Evolutionary conservation across 2,113 vertebrate genomes (phyloP).

Genomic region (Larimichthys crocea): DNA sequence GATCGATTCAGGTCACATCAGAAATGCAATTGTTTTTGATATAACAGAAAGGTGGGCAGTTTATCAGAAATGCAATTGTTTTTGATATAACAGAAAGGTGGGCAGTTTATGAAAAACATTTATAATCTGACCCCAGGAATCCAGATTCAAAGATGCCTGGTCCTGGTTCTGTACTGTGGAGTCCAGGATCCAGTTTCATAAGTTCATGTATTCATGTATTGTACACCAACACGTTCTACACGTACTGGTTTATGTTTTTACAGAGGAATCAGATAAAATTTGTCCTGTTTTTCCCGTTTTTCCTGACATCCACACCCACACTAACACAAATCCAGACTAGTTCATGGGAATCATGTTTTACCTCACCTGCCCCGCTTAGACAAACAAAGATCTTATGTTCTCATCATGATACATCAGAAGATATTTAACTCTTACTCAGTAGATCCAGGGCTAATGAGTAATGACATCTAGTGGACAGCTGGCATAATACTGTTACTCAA

Average conservation of each 20-base stretch:
- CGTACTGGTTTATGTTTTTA: neutral
- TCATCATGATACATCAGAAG: neutral
- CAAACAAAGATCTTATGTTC: neutral
- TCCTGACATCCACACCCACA: neutral
- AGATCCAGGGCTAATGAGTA: constrained; percentile 2
- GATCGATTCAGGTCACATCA: too few species aligned
- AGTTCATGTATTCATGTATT: too few species aligned
- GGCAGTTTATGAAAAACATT: neutral
- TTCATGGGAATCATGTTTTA: neutral
- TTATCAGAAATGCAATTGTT: neutral
- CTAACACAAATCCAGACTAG: neutral
- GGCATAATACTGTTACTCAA: constrained; percentile 6
- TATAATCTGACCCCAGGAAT: neutral
- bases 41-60: neutral
- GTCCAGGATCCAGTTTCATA: too few species aligned
- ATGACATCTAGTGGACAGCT: constrained; percentile 65
- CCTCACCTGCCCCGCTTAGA: neutral
- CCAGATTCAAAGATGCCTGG: too few species aligned
- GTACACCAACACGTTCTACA: too few species aligned
- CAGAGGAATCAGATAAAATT: neutral
- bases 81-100: neutral
- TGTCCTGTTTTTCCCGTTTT: too few species aligned
- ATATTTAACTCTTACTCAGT: neutral
- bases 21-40: neutral
- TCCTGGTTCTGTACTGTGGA: too few species aligned